Conservation (phyloP, 2,797 vertebrate genomes). For the Gastrophryne carolinensis region DNA sequence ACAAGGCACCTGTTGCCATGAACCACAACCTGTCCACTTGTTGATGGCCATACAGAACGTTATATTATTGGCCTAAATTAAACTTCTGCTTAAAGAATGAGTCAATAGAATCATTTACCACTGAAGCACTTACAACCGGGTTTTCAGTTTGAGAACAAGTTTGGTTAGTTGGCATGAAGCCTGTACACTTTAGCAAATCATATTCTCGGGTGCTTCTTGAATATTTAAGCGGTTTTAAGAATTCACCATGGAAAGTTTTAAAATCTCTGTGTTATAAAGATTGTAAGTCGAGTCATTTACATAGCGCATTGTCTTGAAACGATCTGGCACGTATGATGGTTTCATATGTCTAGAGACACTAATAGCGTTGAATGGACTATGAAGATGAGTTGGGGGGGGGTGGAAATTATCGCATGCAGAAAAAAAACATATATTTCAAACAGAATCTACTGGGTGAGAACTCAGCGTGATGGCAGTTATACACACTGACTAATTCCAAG, state of each 20-base stretch:
- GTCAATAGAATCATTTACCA: too few species aligned
- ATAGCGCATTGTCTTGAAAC: background rate
- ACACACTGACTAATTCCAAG: slow-evolving; percentile 47
- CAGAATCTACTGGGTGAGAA: slow-evolving; percentile 52
- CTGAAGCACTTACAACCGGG: too few species aligned
- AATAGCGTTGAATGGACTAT: background rate
- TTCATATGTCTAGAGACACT: background rate
- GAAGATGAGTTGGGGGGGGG: background rate
- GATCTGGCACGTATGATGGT: background rate
- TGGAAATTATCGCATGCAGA: slow-evolving; percentile 10
- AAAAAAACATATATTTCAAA: slow-evolving; percentile 49
- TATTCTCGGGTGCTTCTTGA: background rate
- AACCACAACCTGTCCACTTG: too few species aligned
- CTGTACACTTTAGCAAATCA: background rate
- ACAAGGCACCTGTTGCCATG: too few species aligned
- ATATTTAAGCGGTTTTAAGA: background rate
- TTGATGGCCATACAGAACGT: too few species aligned
- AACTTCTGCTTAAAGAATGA: too few species aligned
- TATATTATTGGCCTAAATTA: too few species aligned
- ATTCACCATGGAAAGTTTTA: background rate
- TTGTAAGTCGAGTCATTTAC: background rate
- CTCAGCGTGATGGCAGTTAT: slow-evolving; percentile 50
- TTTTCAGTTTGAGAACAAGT: too few species aligned
- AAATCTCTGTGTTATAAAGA: background rate
- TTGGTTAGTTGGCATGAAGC: background rate